Evolutionary conservation across 2,797 vertebrate species (phyloP).

Genomic region (Melanotaenia boesemani): DNA sequence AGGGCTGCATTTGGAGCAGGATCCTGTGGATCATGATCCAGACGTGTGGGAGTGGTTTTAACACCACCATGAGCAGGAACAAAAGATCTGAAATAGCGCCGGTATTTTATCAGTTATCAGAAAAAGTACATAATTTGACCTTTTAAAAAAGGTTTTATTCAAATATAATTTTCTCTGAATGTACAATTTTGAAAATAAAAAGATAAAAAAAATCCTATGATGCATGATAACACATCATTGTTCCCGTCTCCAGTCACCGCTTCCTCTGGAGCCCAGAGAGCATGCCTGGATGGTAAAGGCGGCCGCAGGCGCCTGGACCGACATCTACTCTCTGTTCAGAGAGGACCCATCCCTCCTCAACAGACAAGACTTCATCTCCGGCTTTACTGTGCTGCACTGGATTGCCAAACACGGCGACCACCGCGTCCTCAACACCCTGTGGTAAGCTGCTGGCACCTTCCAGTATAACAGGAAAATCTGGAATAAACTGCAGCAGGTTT

Average conservation of each 20-base stretch:
- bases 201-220: too few relatives aligned
- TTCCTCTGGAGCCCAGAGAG: slow-evolving; percentile 88
- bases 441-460: slow-evolving; percentile 36
- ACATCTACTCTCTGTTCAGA: slow-evolving; percentile 86
- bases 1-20: too few relatives aligned
- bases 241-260: slow-evolving; percentile 47
- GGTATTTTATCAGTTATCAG: too few relatives aligned
- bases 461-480: not conserved
- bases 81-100: too few relatives aligned
- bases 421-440: slow-evolving; percentile 88
- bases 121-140: too few relatives aligned
- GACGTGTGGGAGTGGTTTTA: too few relatives aligned
- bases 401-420: slow-evolving; percentile 92
- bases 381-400: slow-evolving; percentile 95
- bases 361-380: slow-evolving; percentile 91
- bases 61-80: too few relatives aligned
- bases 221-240: not conserved
- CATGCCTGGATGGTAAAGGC: slow-evolving; percentile 91
- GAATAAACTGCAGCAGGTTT: not conserved
- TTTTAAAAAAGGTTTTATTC: too few relatives aligned
- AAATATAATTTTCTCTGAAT: too few relatives aligned
- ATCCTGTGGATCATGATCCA: too few relatives aligned
- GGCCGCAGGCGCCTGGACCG: slow-evolving; percentile 87
- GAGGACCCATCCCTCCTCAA: slow-evolving; percentile 87
- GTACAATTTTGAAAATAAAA: too few relatives aligned